A percentile compares a stretch with the other conserved stretches of the same genome.
Evolutionary conservation across 2,888 invertebrate genomes (phyloP).

Genomic region (Orthosia gracilis): DNA sequence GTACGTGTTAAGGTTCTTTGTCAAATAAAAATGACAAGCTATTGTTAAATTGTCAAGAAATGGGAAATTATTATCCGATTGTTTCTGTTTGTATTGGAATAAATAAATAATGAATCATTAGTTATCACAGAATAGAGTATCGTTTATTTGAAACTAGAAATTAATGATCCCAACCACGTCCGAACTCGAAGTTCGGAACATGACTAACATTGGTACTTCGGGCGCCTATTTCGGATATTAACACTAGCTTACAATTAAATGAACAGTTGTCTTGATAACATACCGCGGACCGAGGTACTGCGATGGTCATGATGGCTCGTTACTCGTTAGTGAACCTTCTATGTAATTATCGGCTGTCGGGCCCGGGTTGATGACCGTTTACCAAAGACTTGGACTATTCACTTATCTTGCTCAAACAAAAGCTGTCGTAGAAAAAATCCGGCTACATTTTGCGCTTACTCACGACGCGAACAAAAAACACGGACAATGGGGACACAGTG

Average conservation of each 20-base stretch:
- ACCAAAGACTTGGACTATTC: conserved; percentile 81
- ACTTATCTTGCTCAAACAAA: conserved; percentile 89
- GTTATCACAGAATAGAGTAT: conserved; percentile 30
- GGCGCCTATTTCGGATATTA: conserved; percentile 51
- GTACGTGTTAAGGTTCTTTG: conserved; percentile 64
- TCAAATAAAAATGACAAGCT: conserved; percentile 66
- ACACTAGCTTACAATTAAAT: conserved; percentile 70
- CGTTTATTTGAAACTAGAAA: conserved; percentile 38
- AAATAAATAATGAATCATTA: conserved; percentile 55
- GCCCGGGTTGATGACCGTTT: conserved; percentile 85
- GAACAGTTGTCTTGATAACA: conserved; percentile 67
- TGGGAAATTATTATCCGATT: conserved; percentile 64
- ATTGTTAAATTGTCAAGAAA: conserved; percentile 65
- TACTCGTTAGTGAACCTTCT: conserved; percentile 83
- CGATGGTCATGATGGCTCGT: conserved; percentile 78
- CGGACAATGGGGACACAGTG: conserved; percentile 85
- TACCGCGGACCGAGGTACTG: conserved; percentile 53
- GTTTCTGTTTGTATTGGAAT: conserved; percentile 57
- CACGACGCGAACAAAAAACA: conserved; percentile 78
- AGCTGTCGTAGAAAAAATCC: conserved; percentile 77
- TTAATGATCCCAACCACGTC: conserved; percentile 4
- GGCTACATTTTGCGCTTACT: conserved; percentile 85
- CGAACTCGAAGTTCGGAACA: conserved; percentile 13
- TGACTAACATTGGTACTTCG: conserved; percentile 39
- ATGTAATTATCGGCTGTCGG: conserved; percentile 82